A percentile compares a stretch with the other conserved stretches of the same genome.
Conservation (phyloP, 2,797 vertebrate species). For the Pseudochirops cupreus region DNA sequence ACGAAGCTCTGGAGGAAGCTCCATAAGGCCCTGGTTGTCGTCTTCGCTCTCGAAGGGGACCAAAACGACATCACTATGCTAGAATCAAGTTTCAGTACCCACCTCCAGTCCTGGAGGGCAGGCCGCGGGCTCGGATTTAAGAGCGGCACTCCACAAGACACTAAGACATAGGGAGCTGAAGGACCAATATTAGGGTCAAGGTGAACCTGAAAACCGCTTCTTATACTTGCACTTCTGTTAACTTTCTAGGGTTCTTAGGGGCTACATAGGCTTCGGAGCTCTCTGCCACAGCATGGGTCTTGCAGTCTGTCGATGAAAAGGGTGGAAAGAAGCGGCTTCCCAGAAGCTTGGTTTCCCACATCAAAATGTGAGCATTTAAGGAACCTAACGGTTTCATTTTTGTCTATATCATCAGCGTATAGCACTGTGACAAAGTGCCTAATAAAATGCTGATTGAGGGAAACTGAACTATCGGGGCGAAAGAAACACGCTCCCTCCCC, state of each 20-base stretch:
- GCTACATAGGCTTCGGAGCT: background rate
- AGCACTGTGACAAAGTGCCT: background rate
- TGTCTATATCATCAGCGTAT: background rate
- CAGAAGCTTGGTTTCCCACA: background rate
- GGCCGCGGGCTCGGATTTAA: rapidly evolving
- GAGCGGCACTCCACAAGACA: background rate
- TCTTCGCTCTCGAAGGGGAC: too few relatives aligned
- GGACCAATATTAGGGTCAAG: background rate
- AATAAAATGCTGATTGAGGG: background rate
- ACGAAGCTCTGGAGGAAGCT: background rate
- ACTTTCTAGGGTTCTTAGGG: background rate
- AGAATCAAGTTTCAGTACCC: background rate
- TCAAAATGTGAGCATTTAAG: background rate
- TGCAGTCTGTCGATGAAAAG: background rate
- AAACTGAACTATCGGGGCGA: background rate
- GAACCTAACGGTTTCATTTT: background rate
- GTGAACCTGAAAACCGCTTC: background rate
- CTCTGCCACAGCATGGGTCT: too few relatives aligned
- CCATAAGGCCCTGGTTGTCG: too few relatives aligned
- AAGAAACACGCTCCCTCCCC: too few relatives aligned
- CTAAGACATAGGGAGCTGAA: background rate
- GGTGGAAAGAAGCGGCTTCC: background rate
- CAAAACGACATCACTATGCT: too few relatives aligned
- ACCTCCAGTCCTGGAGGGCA: background rate
- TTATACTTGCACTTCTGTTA: background rate